Evolutionary conservation across 2,888 invertebrate species (phyloP), one percentile per base, ranked within the genome.

Genomic region (Seladonia tumulorum): DNA sequence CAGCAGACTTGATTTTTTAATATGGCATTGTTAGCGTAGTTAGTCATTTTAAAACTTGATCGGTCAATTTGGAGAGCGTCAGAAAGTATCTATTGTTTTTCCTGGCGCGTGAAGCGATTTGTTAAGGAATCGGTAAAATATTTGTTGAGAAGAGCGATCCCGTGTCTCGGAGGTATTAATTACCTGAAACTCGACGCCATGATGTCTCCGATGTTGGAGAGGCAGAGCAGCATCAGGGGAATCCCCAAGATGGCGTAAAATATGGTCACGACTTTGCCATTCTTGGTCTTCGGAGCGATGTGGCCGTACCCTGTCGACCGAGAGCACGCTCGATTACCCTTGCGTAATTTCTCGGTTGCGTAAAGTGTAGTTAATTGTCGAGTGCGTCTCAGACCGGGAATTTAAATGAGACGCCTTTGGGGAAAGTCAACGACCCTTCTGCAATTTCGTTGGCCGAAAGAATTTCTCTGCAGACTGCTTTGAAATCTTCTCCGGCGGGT

Each of bases 231-330:
- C 98, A 99, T 99, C 89, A 99, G 96, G 0, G 99, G 99, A 91
- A 99, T 99, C 73, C 98, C 99, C 89, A 99, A 96, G 94, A 99
- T 99, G 42, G 99, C 99, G 95, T 99, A 99, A 95, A 99, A 97
- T 93, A 99, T 99, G 22, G 99, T 99, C 89, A 98, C 98, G 89
- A 99, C 98, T 95, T 99, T 99, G 68, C 99, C 99, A 94, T 97
- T 97, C 92, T 97, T 97, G 0, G 99, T 99, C 96, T 98, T 98
- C 1, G 99, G 99, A 0, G 99, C 98, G 85, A 99, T 98, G 95
- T 99, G 98, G 12, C 99, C 99, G 95, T 99, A 99, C 60, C 99
- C 99, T 99, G 95, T 45, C 18, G 63, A 95, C 94, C 29, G 53
- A 63, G 35, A 53, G 53, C 71, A 81, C 53, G 63, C 75, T 80